phyloP scores from a whole-genome alignment of 2,797 vertebrate species.

The Lagorchestes hirsutus region DNA sequence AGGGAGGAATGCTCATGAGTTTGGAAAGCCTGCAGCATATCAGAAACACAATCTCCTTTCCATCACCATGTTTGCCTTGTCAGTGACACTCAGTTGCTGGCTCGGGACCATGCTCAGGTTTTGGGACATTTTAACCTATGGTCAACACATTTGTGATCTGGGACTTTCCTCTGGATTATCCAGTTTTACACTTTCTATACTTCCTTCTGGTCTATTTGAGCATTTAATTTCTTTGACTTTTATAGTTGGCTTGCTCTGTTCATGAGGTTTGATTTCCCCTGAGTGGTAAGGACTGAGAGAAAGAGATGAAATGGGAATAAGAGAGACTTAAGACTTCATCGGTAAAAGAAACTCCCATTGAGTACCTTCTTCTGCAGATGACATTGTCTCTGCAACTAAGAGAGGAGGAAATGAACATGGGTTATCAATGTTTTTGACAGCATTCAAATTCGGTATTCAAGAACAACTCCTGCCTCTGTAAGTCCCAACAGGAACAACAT shows the following conservation, averaged over 20 bases:
- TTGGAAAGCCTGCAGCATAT: not conserved
- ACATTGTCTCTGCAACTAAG: not conserved
- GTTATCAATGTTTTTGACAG: not conserved
- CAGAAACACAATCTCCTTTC: not conserved
- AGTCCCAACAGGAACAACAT: not conserved
- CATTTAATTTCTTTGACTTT: not conserved
- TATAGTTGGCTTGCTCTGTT: not conserved
- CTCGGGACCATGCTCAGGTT: not conserved
- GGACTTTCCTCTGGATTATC: not conserved
- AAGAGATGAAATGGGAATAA: not conserved
- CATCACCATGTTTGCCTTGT: not conserved
- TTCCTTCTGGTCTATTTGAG: not conserved
- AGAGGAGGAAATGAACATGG: not conserved
- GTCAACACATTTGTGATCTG: not conserved
- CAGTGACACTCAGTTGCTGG: not conserved
- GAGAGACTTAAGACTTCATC: not conserved
- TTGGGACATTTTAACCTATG: not conserved
- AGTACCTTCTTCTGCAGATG: not conserved
- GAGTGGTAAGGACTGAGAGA: not conserved
- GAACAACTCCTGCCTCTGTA: not conserved
- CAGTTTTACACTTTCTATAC: not conserved
- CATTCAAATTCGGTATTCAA: not conserved
- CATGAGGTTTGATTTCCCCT: no score
- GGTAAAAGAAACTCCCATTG: not conserved
- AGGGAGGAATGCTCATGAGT: no score